Conservation (phyloP, 1,140 invertebrate genomes). For the Heliconius melpomene region DNA sequence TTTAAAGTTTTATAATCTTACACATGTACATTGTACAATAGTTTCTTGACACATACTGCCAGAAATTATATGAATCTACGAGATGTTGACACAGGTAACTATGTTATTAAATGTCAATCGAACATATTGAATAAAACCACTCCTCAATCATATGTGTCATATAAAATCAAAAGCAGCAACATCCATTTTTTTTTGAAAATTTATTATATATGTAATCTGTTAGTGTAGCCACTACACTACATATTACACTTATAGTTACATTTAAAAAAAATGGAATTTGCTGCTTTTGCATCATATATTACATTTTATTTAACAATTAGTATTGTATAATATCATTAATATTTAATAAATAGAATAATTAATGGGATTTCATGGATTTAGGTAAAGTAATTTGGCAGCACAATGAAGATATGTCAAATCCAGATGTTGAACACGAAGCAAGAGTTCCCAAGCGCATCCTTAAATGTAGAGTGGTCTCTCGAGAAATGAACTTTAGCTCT, state of each 20-base stretch:
- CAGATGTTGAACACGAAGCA: slow-evolving; percentile 97
- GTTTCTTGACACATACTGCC: slow-evolving; percentile 38
- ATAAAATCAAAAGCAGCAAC: too few relatives aligned
- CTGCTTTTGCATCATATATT: too few relatives aligned
- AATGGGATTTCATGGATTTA: slow-evolving; percentile 44
- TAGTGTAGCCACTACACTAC: too few relatives aligned
- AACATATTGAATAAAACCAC: too few relatives aligned
- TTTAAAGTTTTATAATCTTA: background rate
- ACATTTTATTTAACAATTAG: background rate
- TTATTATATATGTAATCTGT: too few relatives aligned
- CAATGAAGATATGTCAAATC: slow-evolving; percentile 96
- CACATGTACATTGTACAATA: background rate
- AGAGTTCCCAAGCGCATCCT: slow-evolving; percentile 97
- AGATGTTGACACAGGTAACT: slow-evolving; percentile 96
- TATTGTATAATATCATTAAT: slow-evolving; percentile 16
- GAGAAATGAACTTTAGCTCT: slow-evolving; percentile 99
- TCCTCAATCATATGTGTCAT: too few relatives aligned
- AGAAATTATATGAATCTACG: slow-evolving; percentile 99
- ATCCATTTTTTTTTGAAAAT: too few relatives aligned
- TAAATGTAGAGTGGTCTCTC: slow-evolving; percentile 96
- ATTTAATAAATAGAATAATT: slow-evolving; percentile 8
- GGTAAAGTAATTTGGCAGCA: slow-evolving; percentile 99
- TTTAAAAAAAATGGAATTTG: too few relatives aligned
- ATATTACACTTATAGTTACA: too few relatives aligned
- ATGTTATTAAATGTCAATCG: slow-evolving; percentile 57